These are phyloP conservation scores for Hirtodrosophila alboralis DNA, from an alignment of 2,888 invertebrate genomes.

Conservation along the genomic window DNA sequence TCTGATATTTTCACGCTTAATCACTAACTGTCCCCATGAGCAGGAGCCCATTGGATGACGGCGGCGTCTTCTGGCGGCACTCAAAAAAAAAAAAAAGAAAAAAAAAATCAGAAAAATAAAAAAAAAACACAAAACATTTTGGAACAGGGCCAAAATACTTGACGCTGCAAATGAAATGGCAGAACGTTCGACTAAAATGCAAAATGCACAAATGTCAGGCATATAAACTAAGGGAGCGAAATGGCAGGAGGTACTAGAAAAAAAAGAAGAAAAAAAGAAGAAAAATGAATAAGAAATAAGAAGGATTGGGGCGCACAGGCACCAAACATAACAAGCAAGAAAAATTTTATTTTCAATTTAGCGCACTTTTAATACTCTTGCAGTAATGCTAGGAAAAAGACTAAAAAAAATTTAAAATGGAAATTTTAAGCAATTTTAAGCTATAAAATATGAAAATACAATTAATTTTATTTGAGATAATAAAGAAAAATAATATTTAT, in stretches of 20 bases:
- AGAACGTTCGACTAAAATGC: conserved; percentile 64
- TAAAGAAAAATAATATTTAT: too few species aligned
- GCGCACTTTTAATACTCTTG: too few species aligned
- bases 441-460: too few species aligned
- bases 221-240: conserved; percentile 2
- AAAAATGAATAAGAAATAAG: neutral
- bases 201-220: conserved; percentile 66
- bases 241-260: neutral
- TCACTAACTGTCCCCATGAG: conserved; percentile 78
- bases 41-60: conserved; percentile 40
- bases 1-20: conserved; percentile 81
- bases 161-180: conserved; percentile 79
- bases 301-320: too few species aligned
- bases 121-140: conserved; percentile 56
- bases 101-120: conserved; percentile 5
- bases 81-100: conserved; percentile 49
- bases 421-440: too few species aligned
- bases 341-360: too few species aligned
- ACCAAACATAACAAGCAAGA: too few species aligned
- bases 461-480: too few species aligned
- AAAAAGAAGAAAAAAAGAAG: neutral
- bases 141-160: conserved; percentile 75
- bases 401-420: too few species aligned
- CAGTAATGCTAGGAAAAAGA: too few species aligned
- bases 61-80: conserved; percentile 53